phyloP scores from a whole-genome alignment of 1,140 invertebrate genomes.

The Bombus picipes region DNA sequence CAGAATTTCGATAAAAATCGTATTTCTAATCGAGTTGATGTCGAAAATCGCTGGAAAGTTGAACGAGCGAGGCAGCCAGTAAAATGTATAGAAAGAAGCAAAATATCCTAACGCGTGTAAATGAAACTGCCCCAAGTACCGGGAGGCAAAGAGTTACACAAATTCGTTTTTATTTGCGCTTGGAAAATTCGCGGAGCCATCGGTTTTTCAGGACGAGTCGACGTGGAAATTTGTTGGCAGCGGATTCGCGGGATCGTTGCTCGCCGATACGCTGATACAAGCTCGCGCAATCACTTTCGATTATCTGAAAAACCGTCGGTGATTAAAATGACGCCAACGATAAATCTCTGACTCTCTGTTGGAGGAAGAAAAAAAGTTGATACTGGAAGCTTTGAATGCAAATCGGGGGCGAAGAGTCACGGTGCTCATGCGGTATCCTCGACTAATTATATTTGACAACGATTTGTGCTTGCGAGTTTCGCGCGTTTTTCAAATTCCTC shows the following conservation, averaged over 20 bases:
- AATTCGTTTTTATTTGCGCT: background rate
- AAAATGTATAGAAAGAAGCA: background rate
- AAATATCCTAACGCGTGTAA: background rate
- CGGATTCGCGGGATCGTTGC: constrained; percentile 23
- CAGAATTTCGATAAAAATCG: background rate
- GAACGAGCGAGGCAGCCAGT: background rate
- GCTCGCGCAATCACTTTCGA: constrained; percentile 43
- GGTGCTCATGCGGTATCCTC: too few species aligned
- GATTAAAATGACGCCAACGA: constrained; percentile 52
- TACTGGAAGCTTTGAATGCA: background rate
- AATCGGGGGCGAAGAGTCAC: background rate
- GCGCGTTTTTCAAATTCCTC: constrained; percentile 47
- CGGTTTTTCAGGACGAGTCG: background rate
- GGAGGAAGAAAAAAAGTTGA: background rate
- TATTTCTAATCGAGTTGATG: background rate
- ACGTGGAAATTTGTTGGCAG: constrained; percentile 36
- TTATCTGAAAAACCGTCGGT: constrained; percentile 52
- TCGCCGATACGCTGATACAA: constrained; percentile 43
- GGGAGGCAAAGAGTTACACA: background rate
- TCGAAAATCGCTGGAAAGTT: background rate
- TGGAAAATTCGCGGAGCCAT: constrained; percentile 26
- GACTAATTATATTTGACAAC: constrained; percentile 51
- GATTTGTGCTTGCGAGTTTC: constrained; percentile 38
- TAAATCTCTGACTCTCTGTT: constrained; percentile 24
- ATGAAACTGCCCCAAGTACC: background rate